phyloP scores from a whole-genome alignment of 2,113 vertebrate genomes.

The Peucedramus taeniatus region DNA sequence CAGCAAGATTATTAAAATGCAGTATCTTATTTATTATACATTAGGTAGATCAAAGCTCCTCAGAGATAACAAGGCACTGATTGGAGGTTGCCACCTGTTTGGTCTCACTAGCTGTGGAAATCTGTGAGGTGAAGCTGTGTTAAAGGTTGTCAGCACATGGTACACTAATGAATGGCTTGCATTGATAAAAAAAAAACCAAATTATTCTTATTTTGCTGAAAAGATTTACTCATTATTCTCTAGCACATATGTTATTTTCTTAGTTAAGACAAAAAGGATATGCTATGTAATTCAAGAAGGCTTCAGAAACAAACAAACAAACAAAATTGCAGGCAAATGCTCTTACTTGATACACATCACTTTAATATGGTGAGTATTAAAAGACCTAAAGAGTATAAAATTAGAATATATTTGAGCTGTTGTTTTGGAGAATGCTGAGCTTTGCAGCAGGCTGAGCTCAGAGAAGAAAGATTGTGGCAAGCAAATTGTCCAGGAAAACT shows the following conservation, averaged over 20 bases:
- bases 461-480: background rate
- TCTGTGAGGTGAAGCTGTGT: conserved; percentile 44
- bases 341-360: background rate
- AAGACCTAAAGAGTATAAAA: background rate
- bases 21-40: conserved; percentile 71
- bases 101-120: conserved; percentile 43
- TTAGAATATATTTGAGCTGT: background rate
- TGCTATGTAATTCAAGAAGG: background rate
- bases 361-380: background rate
- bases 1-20: conserved; percentile 64
- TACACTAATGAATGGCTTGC: background rate
- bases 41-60: conserved; percentile 70
- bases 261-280: background rate
- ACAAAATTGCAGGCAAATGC: background rate
- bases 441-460: background rate
- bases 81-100: conserved; percentile 57
- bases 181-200: background rate
- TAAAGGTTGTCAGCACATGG: background rate
- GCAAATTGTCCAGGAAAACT: background rate
- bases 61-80: conserved; percentile 41
- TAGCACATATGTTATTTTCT: background rate
- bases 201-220: background rate
- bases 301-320: background rate
- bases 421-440: background rate
- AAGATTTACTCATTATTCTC: background rate